Conservation (phyloP, 2,113 vertebrate species). For the Malurus alboscapulatus region DNA sequence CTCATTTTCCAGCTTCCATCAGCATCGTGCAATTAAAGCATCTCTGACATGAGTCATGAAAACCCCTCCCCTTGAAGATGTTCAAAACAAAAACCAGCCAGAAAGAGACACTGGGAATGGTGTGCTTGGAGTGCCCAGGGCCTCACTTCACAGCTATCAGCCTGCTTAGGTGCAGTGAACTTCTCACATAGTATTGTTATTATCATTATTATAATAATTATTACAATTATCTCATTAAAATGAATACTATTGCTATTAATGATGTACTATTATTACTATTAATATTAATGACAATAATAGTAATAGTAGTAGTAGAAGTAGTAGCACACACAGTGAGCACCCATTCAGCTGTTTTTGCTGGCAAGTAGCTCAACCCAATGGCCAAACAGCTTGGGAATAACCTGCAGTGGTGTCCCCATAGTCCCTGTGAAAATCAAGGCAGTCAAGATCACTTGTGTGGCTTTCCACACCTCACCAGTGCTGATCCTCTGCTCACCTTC, state of each 20-base stretch:
- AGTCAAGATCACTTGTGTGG: neutral
- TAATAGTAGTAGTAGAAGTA: neutral
- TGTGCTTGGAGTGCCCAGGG: rapidly evolving
- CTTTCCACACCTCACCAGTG: rapidly evolving
- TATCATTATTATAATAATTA: too few species aligned
- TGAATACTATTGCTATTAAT: too few species aligned
- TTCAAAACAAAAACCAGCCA: neutral
- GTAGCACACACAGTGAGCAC: neutral
- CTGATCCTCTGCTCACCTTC: neutral
- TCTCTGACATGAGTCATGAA: neutral
- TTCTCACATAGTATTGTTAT: neutral
- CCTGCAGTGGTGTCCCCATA: rapidly evolving
- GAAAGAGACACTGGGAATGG: neutral
- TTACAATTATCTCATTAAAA: too few species aligned
- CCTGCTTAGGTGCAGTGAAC: neutral
- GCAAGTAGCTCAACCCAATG: neutral
- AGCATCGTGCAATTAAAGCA: neutral
- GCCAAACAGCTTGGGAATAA: neutral
- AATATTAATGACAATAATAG: neutral
- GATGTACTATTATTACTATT: too few species aligned
- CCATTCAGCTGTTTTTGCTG: neutral
- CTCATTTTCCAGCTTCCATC: neutral
- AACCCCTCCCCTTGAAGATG: neutral
- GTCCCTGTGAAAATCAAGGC: neutral
- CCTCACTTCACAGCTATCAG: neutral